These are phyloP conservation scores for Spatula versicolor DNA, from an alignment of 2,797 vertebrate species.

Conservation along the genomic window DNA sequence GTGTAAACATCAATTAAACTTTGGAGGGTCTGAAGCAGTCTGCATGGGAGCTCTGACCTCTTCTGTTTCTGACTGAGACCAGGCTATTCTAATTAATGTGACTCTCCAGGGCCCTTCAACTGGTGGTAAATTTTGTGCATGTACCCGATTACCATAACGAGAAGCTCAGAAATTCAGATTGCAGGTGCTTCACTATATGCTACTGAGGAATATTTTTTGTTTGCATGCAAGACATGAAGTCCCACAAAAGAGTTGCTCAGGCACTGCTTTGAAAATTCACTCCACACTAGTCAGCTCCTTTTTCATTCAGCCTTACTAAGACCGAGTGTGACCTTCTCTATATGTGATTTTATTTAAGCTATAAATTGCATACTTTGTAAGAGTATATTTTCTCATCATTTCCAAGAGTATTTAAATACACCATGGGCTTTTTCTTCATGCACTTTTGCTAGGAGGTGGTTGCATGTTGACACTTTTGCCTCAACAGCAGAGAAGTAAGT, in stretches of 20 bases:
- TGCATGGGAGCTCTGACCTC: neutral
- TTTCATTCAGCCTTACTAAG: neutral
- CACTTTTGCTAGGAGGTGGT: neutral
- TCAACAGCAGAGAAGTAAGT: neutral
- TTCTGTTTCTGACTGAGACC: neutral
- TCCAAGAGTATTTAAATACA: constrained; percentile 5
- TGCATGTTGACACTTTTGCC: neutral
- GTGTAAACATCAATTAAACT: constrained; percentile 42
- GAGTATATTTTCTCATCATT: constrained; percentile 6
- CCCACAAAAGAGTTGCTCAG: neutral
- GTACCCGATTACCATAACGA: constrained; percentile 24
- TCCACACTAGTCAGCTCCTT: neutral
- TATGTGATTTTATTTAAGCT: neutral
- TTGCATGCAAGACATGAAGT: neutral
- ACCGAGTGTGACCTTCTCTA: neutral
- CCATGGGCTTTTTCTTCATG: neutral
- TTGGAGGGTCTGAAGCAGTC: neutral
- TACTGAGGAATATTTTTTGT: neutral
- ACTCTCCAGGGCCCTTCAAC: neutral
- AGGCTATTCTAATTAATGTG: constrained; percentile 3
- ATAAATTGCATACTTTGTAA: neutral
- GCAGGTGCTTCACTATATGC: neutral
- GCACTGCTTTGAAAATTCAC: constrained; percentile 14
- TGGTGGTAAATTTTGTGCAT: constrained; percentile 6
- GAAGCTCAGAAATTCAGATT: neutral